Evolutionary conservation across 2,888 invertebrate species (phyloP).

Genomic region (Colostygia pectinataria): DNA sequence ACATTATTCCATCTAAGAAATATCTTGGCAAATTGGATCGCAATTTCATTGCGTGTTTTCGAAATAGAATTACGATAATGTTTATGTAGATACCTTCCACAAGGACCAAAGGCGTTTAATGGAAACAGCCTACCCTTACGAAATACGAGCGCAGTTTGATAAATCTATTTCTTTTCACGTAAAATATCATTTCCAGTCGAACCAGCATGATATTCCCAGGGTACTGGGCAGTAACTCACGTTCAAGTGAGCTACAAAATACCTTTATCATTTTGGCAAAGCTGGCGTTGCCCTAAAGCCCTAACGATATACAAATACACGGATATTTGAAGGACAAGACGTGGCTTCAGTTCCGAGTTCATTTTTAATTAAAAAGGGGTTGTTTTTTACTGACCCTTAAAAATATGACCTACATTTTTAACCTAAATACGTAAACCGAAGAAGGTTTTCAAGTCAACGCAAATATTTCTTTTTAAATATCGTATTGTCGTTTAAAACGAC

Average conservation of each 20-base stretch:
- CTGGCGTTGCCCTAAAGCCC: conserved; percentile 18
- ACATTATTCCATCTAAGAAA: conserved; percentile 10
- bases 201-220: conserved; percentile 4
- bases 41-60: conserved; percentile 3
- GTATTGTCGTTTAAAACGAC: too few relatives aligned
- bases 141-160: not conserved
- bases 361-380: not conserved
- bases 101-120: not conserved
- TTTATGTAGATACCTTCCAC: not conserved
- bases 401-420: too few relatives aligned
- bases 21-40: conserved; percentile 8
- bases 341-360: not conserved
- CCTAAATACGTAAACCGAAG: too few relatives aligned
- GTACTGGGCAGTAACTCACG: conserved; percentile 14
- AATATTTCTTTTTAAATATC: too few relatives aligned
- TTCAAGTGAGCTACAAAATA: conserved; percentile 16
- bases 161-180: not conserved
- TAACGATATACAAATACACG: conserved; percentile 26
- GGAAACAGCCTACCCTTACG: not conserved
- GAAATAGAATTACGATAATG: not conserved
- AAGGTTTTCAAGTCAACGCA: too few relatives aligned
- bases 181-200: conserved; percentile 3
- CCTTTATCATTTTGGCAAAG: conserved; percentile 25
- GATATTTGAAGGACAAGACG: conserved; percentile 3
- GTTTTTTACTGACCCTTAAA: too few relatives aligned